These are phyloP conservation scores for Colinus virginianus DNA, from an alignment of 2,113 vertebrate species.

Conservation along the genomic window DNA sequence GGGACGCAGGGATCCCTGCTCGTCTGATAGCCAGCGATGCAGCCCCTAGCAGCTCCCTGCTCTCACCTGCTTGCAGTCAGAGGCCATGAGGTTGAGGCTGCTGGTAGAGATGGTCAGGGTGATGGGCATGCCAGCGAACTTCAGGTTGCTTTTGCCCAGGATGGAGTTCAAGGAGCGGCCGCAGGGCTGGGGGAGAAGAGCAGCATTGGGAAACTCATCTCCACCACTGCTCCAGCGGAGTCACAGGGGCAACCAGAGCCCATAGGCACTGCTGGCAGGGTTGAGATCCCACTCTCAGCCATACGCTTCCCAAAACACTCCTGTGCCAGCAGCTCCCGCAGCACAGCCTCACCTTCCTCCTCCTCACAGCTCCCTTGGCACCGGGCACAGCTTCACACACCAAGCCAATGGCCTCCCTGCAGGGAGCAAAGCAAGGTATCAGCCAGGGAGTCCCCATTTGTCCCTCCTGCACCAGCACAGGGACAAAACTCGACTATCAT, in stretches of 20 bases:
- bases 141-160: conserved; percentile 96
- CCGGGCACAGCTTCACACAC: conserved; percentile 96
- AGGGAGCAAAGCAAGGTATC: not conserved
- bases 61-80: conserved; percentile 96
- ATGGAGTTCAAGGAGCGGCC: conserved; percentile 91
- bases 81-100: conserved; percentile 97
- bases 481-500: not conserved
- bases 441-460: not conserved
- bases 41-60: not conserved
- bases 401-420: conserved; percentile 95
- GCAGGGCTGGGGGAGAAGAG: conserved; percentile 80
- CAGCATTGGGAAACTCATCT: not conserved
- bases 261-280: not conserved
- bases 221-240: not conserved
- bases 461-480: not conserved
- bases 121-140: conserved; percentile 98
- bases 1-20: not conserved
- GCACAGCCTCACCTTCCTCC: conserved; percentile 89
- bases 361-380: conserved; percentile 91
- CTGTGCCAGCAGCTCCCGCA: not conserved
- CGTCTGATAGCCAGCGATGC: fast-evolving
- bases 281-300: not conserved
- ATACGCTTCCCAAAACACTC: not conserved
- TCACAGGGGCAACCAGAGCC: not conserved
- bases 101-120: conserved; percentile 97